Evolutionary conservation across 2,797 vertebrate species (phyloP).

Genomic region (Melanotaenia trifasciata): DNA sequence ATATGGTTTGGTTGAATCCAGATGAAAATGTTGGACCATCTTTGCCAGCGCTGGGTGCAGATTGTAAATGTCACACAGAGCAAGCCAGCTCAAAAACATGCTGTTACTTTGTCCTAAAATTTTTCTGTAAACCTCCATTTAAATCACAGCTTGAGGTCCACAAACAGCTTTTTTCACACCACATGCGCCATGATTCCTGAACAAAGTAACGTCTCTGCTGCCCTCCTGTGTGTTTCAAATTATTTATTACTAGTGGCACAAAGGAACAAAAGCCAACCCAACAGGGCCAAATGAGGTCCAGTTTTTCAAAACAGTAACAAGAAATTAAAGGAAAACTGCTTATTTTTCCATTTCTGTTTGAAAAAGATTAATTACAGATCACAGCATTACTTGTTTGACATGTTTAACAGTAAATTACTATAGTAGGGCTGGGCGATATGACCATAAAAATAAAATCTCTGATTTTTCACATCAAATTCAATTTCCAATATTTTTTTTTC

Average conservation of each 20-base stretch:
- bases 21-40: background rate
- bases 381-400: too few relatives aligned
- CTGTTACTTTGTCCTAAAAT: background rate
- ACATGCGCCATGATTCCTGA: background rate
- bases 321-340: too few relatives aligned
- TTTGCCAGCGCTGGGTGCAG: background rate
- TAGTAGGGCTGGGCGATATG: too few relatives aligned
- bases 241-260: too few relatives aligned
- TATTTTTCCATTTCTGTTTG: too few relatives aligned
- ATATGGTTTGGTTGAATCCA: background rate
- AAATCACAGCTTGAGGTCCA: background rate
- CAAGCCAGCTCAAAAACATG: background rate
- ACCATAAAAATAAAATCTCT: too few relatives aligned
- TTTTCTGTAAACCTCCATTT: background rate
- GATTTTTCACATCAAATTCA: too few relatives aligned
- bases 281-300: background rate
- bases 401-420: too few relatives aligned
- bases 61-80: conserved; percentile 3
- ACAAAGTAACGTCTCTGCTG: background rate
- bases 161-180: background rate
- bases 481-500: too few relatives aligned
- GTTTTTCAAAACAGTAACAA: background rate
- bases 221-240: background rate
- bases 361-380: too few relatives aligned
- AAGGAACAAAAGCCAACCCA: background rate